phyloP scores from a whole-genome alignment of 2,113 vertebrate species.

The Thinocorus orbignyianus region DNA sequence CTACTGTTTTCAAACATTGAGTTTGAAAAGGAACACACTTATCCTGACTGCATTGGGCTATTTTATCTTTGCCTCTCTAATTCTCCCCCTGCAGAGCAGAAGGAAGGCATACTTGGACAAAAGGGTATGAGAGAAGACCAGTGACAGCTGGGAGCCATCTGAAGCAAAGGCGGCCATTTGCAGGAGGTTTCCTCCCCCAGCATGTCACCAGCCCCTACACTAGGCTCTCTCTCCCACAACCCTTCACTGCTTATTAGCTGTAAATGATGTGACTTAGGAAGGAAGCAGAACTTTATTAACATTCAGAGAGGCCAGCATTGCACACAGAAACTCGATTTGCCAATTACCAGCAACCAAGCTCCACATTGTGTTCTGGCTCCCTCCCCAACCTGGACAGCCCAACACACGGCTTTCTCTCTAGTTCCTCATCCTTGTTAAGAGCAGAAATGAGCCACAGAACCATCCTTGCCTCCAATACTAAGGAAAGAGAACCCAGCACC shows the following conservation, averaged over 20 bases:
- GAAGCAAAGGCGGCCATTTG: background rate
- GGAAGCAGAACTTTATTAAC: background rate
- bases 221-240: background rate
- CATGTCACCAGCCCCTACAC: background rate
- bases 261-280: background rate
- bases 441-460: background rate
- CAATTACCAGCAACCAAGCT: background rate
- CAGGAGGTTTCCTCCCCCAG: slow-evolving; percentile 31
- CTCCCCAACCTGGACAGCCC: background rate
- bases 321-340: background rate
- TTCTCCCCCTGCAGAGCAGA: slow-evolving; percentile 34
- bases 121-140: background rate
- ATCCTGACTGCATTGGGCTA: background rate
- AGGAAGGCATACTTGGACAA: background rate
- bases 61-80: slow-evolving; percentile 32
- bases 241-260: background rate
- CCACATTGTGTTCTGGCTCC: background rate
- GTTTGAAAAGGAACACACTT: slow-evolving; percentile 34
- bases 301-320: background rate
- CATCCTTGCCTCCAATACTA: background rate
- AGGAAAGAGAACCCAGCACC: background rate
- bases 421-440: background rate
- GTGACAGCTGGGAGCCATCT: slow-evolving; percentile 15
- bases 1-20: slow-evolving; percentile 43
- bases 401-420: background rate